A percentile compares a stretch with the other conserved stretches of the same genome.
phyloP scores from a whole-genome alignment of 2,888 invertebrate genomes.

The Sisyra nigra region DNA sequence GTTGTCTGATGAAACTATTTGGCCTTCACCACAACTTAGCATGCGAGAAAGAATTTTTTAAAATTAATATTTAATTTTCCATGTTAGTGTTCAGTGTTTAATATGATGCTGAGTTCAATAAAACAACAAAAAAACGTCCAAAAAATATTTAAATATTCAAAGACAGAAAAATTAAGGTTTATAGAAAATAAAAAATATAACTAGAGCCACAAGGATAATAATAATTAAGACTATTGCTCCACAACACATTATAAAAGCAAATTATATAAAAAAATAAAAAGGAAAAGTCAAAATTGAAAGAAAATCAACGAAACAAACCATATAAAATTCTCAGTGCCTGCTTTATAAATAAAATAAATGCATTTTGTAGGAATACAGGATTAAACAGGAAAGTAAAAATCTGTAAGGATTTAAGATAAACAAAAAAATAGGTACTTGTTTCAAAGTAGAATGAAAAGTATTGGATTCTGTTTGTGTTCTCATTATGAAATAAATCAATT shows the following conservation, averaged over 20 bases:
- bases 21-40: conserved; percentile 81
- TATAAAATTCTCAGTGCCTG: conserved; percentile 12
- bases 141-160: neutral
- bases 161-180: neutral
- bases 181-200: neutral
- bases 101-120: neutral
- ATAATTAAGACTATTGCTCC: neutral
- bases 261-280: conserved; percentile 3
- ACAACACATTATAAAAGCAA: conserved; percentile 2
- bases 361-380: neutral
- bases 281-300: conserved; percentile 11
- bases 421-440: no score
- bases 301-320: conserved; percentile 21
- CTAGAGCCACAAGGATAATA: neutral
- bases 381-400: neutral
- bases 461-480: no score
- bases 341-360: conserved; percentile 3
- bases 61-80: neutral
- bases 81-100: neutral
- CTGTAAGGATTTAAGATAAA: no score
- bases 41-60: conserved; percentile 3
- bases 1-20: conserved; percentile 68
- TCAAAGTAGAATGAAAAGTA: no score
- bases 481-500: no score
- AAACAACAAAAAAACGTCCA: no score